These are phyloP conservation scores for Cynodonichthys magdalenae DNA, from an alignment of 2,797 vertebrate genomes.

Conservation along the genomic window DNA sequence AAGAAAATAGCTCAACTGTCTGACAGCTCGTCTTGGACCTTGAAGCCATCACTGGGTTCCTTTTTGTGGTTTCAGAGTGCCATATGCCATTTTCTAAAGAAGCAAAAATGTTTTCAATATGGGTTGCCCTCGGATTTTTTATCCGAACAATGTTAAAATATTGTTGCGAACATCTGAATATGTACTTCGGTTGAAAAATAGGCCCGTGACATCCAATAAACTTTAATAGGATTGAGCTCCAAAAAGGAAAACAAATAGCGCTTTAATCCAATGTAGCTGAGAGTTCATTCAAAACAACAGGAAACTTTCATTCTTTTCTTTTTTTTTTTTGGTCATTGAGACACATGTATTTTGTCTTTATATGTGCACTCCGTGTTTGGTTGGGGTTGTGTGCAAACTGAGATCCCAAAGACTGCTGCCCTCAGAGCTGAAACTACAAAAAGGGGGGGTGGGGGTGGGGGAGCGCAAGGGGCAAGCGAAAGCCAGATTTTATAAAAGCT, in stretches of 20 bases:
- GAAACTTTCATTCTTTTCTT: conserved; percentile 52
- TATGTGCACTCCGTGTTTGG: conserved; percentile 62
- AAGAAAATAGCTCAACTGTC: conserved; percentile 46
- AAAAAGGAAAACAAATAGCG: conserved; percentile 43
- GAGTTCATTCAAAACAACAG: conserved; percentile 48
- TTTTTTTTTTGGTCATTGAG: conserved; percentile 64
- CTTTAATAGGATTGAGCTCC: conserved; percentile 56
- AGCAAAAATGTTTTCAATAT: conserved; percentile 24
- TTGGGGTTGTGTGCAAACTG: conserved; percentile 53
- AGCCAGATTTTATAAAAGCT: conserved; percentile 81
- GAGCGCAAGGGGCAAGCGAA: conserved; percentile 49
- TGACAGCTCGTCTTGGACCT: conserved; percentile 43
- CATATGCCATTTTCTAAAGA: conserved; percentile 23
- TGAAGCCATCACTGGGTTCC: not conserved
- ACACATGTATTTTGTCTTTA: conserved; percentile 55
- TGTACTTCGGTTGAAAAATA: conserved; percentile 53
- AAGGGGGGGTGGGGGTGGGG: conserved; percentile 3
- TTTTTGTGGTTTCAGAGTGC: conserved; percentile 34
- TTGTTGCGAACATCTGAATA: conserved; percentile 40
- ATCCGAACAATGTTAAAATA: conserved; percentile 38
- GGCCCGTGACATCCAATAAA: conserved; percentile 68
- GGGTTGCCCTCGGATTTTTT: conserved; percentile 30
- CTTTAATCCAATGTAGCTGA: conserved; percentile 48
- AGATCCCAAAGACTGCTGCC: conserved; percentile 61
- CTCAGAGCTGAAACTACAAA: conserved; percentile 59